These are phyloP conservation scores for Pseudochirops corinnae DNA, from an alignment of 2,797 vertebrate species.

Conservation along the genomic window DNA sequence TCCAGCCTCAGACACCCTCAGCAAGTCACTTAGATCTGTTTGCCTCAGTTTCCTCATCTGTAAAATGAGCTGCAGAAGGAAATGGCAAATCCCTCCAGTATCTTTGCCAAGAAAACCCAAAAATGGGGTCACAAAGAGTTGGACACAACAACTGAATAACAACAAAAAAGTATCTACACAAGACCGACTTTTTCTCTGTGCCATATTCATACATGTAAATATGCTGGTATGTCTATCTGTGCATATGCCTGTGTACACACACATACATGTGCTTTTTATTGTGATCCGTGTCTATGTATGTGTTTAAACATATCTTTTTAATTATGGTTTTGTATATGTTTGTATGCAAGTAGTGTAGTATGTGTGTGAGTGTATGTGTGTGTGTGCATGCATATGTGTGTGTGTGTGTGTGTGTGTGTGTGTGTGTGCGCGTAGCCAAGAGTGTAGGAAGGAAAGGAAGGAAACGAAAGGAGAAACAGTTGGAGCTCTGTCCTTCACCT, in stretches of 20 bases:
- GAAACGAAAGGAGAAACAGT: neutral
- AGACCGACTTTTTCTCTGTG: neutral
- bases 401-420: neutral
- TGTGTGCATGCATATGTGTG: neutral
- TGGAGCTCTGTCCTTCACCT: neutral
- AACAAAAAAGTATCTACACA: neutral
- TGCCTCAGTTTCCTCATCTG: neutral
- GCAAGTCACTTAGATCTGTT: neutral
- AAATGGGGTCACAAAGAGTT: neutral
- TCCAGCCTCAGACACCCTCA: neutral
- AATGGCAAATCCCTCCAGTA: neutral
- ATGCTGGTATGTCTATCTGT: too few species aligned
- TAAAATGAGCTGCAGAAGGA: neutral
- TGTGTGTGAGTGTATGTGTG: neutral
- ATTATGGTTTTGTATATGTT: neutral
- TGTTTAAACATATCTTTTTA: neutral
- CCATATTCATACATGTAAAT: neutral
- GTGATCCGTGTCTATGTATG: neutral
- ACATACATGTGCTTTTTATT: neutral
- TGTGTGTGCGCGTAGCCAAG: neutral
- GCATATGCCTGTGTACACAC: too few species aligned
- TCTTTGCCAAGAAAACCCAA: neutral
- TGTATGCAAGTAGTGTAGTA: neutral
- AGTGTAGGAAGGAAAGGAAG: neutral
- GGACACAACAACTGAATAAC: neutral